Conservation (phyloP, 2,113 vertebrate species). For the Rynchops niger region DNA sequence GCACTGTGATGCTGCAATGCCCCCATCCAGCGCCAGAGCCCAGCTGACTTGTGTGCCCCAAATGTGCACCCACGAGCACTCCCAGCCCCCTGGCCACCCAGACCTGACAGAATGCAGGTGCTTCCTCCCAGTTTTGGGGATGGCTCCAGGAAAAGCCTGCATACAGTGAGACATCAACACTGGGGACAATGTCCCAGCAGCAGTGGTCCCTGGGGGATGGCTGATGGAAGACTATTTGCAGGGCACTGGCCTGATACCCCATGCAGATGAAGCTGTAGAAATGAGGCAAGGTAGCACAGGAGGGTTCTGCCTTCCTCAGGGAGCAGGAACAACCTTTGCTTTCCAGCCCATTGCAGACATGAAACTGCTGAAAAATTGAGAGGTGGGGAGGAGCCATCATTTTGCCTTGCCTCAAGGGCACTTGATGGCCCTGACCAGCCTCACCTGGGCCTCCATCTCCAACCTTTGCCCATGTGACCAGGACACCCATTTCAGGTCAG, state of each 20-base stretch:
- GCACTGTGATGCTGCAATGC: neutral
- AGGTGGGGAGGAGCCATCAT: neutral
- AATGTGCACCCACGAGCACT: accelerated
- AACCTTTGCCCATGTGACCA: neutral
- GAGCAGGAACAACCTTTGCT: neutral
- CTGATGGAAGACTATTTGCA: neutral
- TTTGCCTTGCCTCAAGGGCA: neutral
- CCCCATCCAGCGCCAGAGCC: neutral
- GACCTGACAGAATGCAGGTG: neutral
- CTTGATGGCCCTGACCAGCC: neutral
- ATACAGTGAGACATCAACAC: no score
- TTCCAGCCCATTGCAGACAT: neutral
- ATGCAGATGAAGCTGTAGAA: neutral
- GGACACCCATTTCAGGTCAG: neutral
- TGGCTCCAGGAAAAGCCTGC: neutral
- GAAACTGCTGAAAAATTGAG: neutral
- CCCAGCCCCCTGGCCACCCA: neutral
- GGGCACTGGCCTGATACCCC: neutral
- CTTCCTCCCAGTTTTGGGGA: neutral
- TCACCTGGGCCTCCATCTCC: neutral
- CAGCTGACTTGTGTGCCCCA: neutral
- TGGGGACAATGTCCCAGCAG: neutral
- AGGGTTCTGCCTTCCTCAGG: neutral
- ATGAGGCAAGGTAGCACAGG: neutral
- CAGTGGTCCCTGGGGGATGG: neutral